Conservation (phyloP, 2,113 vertebrate species). For the Brachyistius frenatus region DNA sequence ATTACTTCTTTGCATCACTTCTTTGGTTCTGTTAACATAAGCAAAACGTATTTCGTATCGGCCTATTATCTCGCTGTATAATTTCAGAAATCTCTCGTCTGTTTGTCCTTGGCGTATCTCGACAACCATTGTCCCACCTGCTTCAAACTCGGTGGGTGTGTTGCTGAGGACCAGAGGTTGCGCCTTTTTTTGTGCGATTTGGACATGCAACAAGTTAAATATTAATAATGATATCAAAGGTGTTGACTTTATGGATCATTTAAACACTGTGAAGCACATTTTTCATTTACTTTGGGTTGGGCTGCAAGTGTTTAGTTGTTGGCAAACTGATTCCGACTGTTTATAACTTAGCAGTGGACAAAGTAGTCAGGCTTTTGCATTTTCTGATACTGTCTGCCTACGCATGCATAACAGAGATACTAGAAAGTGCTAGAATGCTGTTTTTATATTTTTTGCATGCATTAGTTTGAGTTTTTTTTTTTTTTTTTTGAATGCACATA, state of each 20-base stretch:
- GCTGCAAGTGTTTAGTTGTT: not conserved
- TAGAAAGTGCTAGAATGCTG: not conserved
- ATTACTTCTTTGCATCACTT: not conserved
- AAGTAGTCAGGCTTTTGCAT: not conserved
- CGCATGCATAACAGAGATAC: not conserved
- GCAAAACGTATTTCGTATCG: too few relatives aligned
- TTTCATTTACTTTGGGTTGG: not conserved
- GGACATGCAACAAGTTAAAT: too few relatives aligned
- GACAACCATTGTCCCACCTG: too few relatives aligned
- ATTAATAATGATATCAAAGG: too few relatives aligned
- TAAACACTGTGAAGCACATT: not conserved
- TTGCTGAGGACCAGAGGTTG: too few relatives aligned
- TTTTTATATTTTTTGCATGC: not conserved
- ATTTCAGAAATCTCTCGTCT: too few relatives aligned
- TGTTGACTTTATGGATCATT: too few relatives aligned
- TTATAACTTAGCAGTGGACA: not conserved
- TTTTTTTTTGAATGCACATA: not conserved
- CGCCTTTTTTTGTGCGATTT: too few relatives aligned
- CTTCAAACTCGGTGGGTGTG: too few relatives aligned
- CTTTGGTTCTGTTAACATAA: too few relatives aligned
- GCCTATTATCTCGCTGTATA: too few relatives aligned
- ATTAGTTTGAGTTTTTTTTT: not conserved
- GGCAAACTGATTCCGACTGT: not conserved
- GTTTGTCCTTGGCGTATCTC: too few relatives aligned
- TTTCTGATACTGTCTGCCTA: not conserved